phyloP scores from a whole-genome alignment of 2,113 vertebrate genomes.

The Peromyscus polionotus region DNA sequence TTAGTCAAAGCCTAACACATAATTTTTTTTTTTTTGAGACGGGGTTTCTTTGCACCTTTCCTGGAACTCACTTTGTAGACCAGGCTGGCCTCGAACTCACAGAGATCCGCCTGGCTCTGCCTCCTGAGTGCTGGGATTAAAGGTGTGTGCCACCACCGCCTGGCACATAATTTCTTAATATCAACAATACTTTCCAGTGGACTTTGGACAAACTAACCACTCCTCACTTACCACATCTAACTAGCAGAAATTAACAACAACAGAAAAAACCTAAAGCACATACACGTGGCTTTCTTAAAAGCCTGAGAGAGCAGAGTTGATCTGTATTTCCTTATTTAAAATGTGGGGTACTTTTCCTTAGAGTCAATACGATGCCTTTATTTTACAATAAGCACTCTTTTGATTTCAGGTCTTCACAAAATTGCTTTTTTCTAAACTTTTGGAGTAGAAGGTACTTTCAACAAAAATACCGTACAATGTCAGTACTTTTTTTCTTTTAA shows the following conservation, averaged over 20 bases:
- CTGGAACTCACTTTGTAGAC: too few relatives aligned
- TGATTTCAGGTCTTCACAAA: conserved; percentile 89
- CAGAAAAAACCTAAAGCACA: conserved; percentile 83
- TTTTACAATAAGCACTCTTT: conserved; percentile 88
- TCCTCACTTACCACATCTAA: conserved; percentile 90
- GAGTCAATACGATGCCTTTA: conserved; percentile 89
- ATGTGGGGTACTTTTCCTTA: conserved; percentile 82
- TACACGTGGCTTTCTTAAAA: conserved; percentile 87
- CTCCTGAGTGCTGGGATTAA: too few relatives aligned
- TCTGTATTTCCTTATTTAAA: conserved; percentile 90
- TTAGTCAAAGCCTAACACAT: conserved; percentile 78
- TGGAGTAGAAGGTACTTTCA: conserved; percentile 88
- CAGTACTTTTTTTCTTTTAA: conserved; percentile 89
- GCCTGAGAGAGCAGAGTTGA: conserved; percentile 89
- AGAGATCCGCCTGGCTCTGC: too few relatives aligned
- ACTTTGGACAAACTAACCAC: conserved; percentile 76
- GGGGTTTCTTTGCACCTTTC: too few relatives aligned
- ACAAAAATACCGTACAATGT: conserved; percentile 90
- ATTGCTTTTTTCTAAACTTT: conserved; percentile 83
- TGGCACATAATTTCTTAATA: conserved; percentile 79
- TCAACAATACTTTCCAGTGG: conserved; percentile 77
- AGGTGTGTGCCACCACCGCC: not conserved
- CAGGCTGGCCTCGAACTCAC: too few relatives aligned
- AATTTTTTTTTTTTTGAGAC: conserved; percentile 48
- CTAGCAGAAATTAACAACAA: conserved; percentile 86